A percentile compares a stretch with the other conserved stretches of the same genome.
Conservation (phyloP, 2,888 invertebrate species). For the Pristionchus entomophagus region DNA sequence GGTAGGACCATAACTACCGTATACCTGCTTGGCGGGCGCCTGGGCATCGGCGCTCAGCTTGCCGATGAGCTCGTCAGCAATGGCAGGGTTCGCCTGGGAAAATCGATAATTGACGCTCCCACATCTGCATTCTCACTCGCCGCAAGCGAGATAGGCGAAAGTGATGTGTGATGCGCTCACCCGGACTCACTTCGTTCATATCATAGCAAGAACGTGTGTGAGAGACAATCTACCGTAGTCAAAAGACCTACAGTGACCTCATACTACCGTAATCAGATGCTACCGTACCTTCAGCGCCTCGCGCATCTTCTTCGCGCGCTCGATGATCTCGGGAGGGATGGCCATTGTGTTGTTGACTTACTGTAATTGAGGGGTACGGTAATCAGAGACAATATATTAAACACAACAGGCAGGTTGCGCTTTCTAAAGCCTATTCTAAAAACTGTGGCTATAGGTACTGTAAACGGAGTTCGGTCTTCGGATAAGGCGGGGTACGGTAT, state of each 20-base stretch:
- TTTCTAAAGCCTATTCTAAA: no score
- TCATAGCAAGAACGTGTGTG: no score
- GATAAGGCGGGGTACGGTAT: no score
- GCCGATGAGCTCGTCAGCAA: constrained; percentile 15
- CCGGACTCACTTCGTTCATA: no score
- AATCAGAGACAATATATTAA: no score
- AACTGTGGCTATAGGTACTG: no score
- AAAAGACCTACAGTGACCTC: no score
- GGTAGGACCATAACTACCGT: constrained; percentile 17
- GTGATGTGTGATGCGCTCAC: no score
- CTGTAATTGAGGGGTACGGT: constrained; percentile 28
- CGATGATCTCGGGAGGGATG: constrained; percentile 2
- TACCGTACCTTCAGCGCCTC: constrained; percentile 22
- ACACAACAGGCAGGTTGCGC: no score
- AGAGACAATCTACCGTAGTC: no score
- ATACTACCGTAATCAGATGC: background rate
- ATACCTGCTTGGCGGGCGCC: constrained; percentile 20
- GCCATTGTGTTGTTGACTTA: background rate
- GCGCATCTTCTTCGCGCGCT: constrained; percentile 20
- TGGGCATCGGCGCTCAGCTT: constrained; percentile 30
- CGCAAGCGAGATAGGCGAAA: no score
- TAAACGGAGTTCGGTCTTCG: no score
- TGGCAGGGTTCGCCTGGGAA: constrained; percentile 13
- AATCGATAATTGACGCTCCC: constrained; percentile 11
- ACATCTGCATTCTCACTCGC: background rate